phyloP scores from a whole-genome alignment of 2,888 invertebrate genomes.

The Venusia cambrica region DNA sequence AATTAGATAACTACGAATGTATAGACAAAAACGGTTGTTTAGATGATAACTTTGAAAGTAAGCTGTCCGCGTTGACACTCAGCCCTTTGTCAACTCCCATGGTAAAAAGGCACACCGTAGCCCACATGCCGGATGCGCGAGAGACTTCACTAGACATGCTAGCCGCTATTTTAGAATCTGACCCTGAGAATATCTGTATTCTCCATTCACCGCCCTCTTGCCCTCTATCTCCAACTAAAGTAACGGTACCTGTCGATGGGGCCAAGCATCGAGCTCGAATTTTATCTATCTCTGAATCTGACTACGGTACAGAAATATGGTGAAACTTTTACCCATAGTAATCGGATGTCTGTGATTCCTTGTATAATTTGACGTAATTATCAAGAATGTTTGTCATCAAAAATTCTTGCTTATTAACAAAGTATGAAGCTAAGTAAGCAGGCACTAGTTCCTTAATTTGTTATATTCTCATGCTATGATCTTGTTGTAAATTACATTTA shows the following conservation, averaged over 20 bases:
- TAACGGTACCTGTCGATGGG: slow-evolving; percentile 83
- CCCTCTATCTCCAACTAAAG: slow-evolving; percentile 78
- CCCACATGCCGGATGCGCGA: slow-evolving; percentile 59
- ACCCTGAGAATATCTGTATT: slow-evolving; percentile 65
- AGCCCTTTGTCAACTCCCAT: slow-evolving; percentile 70
- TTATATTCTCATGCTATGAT: slow-evolving; percentile 10
- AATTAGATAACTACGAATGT: slow-evolving; percentile 58
- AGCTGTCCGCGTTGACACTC: slow-evolving; percentile 63
- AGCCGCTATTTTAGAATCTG: slow-evolving; percentile 73
- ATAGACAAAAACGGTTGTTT: slow-evolving; percentile 44
- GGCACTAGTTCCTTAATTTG: no score
- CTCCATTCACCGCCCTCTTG: slow-evolving; percentile 71
- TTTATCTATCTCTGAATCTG: slow-evolving; percentile 82
- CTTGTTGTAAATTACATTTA: slow-evolving; percentile 13
- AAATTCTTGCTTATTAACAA: no score
- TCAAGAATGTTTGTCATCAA: no score
- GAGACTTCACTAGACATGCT: slow-evolving; percentile 67
- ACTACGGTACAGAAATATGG: slow-evolving; percentile 89
- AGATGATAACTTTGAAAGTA: slow-evolving; percentile 59
- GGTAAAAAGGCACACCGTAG: slow-evolving; percentile 65
- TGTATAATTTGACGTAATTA: no score
- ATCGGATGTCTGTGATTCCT: no score
- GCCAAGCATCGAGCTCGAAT: slow-evolving; percentile 84
- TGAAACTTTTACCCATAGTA: slow-evolving; percentile 50
- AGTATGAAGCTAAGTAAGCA: no score